Evolutionary conservation across 2,888 invertebrate genomes (phyloP).

Genomic region (Dorcus hopei): DNA sequence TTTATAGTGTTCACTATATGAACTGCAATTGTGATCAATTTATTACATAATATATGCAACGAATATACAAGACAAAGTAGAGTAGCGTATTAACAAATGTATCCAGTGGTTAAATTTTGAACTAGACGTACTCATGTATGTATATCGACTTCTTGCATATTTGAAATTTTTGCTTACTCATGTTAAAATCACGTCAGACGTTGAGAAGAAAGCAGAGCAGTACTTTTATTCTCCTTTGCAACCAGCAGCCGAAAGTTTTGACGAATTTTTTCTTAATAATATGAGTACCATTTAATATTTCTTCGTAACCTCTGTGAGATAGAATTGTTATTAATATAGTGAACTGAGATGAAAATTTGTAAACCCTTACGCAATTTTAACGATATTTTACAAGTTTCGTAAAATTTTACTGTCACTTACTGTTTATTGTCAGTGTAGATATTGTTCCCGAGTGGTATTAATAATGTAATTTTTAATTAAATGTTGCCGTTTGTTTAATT

Average conservation of each 20-base stretch:
- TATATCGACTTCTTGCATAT: constrained; percentile 14
- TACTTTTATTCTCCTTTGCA: too few relatives aligned
- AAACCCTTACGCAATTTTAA: constrained; percentile 41
- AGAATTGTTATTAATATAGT: constrained; percentile 43
- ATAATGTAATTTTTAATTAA: constrained; percentile 11
- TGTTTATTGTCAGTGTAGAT: constrained; percentile 1
- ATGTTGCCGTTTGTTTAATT: constrained; percentile 11
- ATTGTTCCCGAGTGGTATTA: constrained; percentile 9
- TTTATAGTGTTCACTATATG: constrained; percentile 51
- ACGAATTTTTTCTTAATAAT: too few relatives aligned
- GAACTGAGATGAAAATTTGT: constrained; percentile 43
- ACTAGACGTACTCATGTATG: constrained; percentile 8
- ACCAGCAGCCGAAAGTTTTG: too few relatives aligned
- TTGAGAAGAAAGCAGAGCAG: neutral
- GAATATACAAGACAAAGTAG: constrained; percentile 29
- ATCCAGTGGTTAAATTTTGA: constrained; percentile 19
- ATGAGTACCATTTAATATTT: constrained; percentile 1
- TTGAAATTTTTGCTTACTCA: constrained; percentile 6
- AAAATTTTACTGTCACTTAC: constrained; percentile 5
- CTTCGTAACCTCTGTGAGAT: constrained; percentile 18
- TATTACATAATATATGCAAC: constrained; percentile 27
- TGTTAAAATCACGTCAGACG: neutral
- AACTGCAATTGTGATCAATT: constrained; percentile 51
- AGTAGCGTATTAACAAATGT: constrained; percentile 20
- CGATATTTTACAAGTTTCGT: constrained; percentile 25